Evolutionary conservation across 1,140 invertebrate species (phyloP).

Genomic region (Brachionus koreanus): DNA sequence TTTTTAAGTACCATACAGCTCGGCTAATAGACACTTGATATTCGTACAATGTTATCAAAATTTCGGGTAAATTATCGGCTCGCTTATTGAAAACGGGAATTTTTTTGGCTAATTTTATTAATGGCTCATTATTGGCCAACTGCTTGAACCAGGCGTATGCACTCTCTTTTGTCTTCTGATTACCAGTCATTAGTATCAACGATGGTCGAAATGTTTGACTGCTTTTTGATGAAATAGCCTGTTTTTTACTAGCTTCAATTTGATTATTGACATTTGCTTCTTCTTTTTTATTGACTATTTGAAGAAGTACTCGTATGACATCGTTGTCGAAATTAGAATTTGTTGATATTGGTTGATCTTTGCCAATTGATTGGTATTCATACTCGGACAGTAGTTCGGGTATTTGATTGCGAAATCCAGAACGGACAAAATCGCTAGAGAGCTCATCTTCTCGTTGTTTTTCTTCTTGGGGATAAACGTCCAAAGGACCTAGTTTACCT

Average conservation of each 20-base stretch:
- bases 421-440: not conserved
- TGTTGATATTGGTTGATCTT: conserved; percentile 22
- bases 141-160: conserved; percentile 44
- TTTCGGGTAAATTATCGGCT: conserved; percentile 38
- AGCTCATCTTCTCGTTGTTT: conserved; percentile 43
- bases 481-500: conserved; percentile 34
- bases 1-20: conserved; percentile 40
- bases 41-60: conserved; percentile 40
- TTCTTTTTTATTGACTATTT: conserved; percentile 42
- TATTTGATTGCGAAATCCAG: conserved; percentile 24
- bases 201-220: conserved; percentile 37
- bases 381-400: conserved; percentile 31
- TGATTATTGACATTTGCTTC: conserved; percentile 1
- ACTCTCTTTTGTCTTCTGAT: conserved; percentile 40
- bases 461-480: conserved; percentile 43
- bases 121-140: conserved; percentile 37
- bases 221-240: not conserved
- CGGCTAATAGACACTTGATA: conserved; percentile 37
- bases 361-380: conserved; percentile 25
- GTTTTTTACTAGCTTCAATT: conserved; percentile 31
- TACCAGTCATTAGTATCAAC: conserved; percentile 32
- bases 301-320: not conserved
- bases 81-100: conserved; percentile 42
- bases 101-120: conserved; percentile 41
- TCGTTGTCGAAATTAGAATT: conserved; percentile 34